Evolutionary conservation across 2,797 vertebrate genomes (phyloP).

Genomic region (Euphonia xanthogaster): DNA sequence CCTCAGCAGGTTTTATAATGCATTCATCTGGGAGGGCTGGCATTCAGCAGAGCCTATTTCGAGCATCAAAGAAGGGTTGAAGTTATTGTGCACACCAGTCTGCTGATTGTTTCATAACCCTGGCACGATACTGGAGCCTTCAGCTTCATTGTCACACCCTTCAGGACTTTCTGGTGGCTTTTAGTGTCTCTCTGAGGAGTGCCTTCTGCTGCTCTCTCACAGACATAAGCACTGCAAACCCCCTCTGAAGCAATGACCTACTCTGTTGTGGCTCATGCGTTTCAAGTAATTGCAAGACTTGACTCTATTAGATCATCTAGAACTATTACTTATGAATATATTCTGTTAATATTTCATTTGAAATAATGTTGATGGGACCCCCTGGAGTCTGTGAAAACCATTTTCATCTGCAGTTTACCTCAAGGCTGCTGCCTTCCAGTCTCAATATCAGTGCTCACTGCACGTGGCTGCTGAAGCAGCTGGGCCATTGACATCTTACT

Average conservation of each 20-base stretch:
- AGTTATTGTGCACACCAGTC: background rate
- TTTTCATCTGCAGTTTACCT: background rate
- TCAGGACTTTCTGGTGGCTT: slow-evolving; percentile 32
- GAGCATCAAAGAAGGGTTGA: background rate
- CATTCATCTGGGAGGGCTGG: slow-evolving; percentile 40
- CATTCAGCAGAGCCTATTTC: slow-evolving; percentile 13
- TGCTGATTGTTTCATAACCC: slow-evolving; percentile 21
- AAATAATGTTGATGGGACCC: slow-evolving; percentile 27
- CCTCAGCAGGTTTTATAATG: slow-evolving; percentile 43
- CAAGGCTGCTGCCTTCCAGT: background rate
- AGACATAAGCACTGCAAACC: background rate
- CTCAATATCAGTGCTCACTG: background rate
- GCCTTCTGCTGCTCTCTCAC: background rate
- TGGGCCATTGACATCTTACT: background rate
- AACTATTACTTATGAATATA: slow-evolving; percentile 29
- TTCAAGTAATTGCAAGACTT: slow-evolving; percentile 3
- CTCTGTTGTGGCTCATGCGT: background rate
- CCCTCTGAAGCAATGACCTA: accelerated
- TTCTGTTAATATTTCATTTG: slow-evolving; percentile 28
- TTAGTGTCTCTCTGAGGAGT: slow-evolving; percentile 28
- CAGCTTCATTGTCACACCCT: background rate
- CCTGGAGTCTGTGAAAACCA: background rate
- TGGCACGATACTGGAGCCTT: background rate
- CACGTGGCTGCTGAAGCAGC: background rate
- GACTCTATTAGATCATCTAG: slow-evolving; percentile 2